Conservation (phyloP, 1,140 invertebrate genomes). For the Neotoxoptera formosana region DNA sequence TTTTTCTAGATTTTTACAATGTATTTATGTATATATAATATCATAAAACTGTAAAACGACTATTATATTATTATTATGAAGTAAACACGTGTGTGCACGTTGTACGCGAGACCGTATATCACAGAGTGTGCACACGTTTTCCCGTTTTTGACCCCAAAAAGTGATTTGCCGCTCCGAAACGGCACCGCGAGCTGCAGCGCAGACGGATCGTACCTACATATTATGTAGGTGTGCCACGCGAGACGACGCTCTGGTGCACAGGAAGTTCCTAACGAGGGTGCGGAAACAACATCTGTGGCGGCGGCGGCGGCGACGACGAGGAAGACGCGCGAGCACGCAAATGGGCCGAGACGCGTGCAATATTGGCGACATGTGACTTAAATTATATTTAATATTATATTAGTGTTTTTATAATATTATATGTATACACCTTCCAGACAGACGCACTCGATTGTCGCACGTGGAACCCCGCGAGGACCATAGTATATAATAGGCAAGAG, state of each 20-base stretch:
- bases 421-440: neutral
- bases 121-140: neutral
- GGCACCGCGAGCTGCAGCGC: neutral
- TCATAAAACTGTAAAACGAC: neutral
- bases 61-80: neutral
- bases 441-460: neutral
- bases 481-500: neutral
- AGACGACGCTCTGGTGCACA: neutral
- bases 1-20: neutral
- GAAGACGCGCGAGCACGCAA: neutral
- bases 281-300: slow-evolving; percentile 47
- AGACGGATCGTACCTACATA: neutral
- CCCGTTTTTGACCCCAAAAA: slow-evolving; percentile 28
- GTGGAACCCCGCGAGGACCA: neutral
- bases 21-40: neutral
- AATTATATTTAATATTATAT: slow-evolving; percentile 8
- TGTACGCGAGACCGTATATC: neutral
- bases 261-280: slow-evolving; percentile 56
- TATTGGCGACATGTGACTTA: slow-evolving; percentile 46
- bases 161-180: neutral
- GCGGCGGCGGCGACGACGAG: neutral
- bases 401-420: neutral
- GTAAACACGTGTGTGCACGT: neutral
- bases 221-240: neutral
- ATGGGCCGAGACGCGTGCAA: slow-evolving; percentile 28